phyloP scores from a whole-genome alignment of 1,140 invertebrate species.

The Eufriesea mexicana region DNA sequence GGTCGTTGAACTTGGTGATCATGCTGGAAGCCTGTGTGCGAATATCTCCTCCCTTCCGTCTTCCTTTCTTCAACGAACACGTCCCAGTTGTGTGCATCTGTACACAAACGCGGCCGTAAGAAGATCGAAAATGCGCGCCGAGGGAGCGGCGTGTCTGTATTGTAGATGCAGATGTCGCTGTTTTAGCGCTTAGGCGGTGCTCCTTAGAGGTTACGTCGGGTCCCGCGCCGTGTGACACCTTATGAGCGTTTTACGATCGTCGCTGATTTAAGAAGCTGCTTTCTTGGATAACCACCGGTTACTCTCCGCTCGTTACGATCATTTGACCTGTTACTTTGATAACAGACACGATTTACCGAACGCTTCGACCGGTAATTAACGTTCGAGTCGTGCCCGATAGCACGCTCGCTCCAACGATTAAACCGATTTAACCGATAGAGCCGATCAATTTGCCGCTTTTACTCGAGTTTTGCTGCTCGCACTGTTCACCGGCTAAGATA shows the following conservation, averaged over 20 bases:
- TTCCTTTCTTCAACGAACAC: slow-evolving; percentile 60
- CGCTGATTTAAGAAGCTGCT: slow-evolving; percentile 5
- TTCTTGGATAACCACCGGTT: slow-evolving; percentile 1
- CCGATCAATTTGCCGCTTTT: slow-evolving; percentile 7
- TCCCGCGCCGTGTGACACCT: not conserved
- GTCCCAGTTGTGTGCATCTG: slow-evolving; percentile 19
- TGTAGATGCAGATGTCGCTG: slow-evolving; percentile 44
- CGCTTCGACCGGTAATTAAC: slow-evolving; percentile 12
- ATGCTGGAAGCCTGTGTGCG: slow-evolving; percentile 51
- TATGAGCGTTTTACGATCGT: slow-evolving; percentile 11
- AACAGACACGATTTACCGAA: slow-evolving; percentile 4
- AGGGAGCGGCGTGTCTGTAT: slow-evolving; percentile 18
- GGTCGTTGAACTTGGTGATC: slow-evolving; percentile 69
- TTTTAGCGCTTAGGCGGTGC: slow-evolving; percentile 2
- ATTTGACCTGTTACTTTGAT: slow-evolving; percentile 3
- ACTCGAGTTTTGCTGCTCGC: not conserved
- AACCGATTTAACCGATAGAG: not conserved
- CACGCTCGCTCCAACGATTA: not conserved
- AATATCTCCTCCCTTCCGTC: slow-evolving; percentile 56
- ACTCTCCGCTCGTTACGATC: slow-evolving; percentile 8
- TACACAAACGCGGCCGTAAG: slow-evolving; percentile 24
- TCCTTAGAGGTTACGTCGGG: not conserved
- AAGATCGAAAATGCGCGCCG: slow-evolving; percentile 40
- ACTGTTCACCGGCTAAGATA: not conserved
- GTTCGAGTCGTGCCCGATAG: not conserved